Conservation (phyloP, 2,797 vertebrate genomes). For the Champsocephalus esox region DNA sequence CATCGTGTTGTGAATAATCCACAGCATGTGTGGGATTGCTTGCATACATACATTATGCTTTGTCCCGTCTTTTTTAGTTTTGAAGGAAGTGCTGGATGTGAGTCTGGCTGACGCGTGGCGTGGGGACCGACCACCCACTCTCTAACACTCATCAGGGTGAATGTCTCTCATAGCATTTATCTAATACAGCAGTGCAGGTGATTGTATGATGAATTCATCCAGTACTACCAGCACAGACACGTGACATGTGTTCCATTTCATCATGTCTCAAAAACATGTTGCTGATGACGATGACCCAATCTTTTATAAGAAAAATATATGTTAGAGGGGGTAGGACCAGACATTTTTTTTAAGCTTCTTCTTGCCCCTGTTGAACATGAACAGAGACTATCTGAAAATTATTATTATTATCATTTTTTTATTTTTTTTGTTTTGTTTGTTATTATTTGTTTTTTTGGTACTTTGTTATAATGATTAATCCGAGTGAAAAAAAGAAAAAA, state of each 20-base stretch:
- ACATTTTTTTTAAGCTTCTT: no score
- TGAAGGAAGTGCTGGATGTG: neutral
- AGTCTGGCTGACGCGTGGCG: slow-evolving; percentile 9
- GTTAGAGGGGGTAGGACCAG: no score
- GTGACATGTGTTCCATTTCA: slow-evolving; percentile 7
- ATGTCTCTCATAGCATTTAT: neutral
- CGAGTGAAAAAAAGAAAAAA: no score
- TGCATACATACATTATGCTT: neutral
- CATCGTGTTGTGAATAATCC: slow-evolving; percentile 15
- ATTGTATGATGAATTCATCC: slow-evolving; percentile 18
- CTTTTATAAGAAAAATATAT: no score
- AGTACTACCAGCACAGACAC: slow-evolving; percentile 1
- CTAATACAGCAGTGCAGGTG: neutral
- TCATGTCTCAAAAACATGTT: neutral
- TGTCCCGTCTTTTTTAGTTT: neutral
- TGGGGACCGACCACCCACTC: slow-evolving; percentile 28
- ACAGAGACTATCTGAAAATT: no score
- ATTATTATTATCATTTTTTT: no score
- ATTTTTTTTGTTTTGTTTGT: no score
- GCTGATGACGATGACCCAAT: no score
- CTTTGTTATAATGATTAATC: no score
- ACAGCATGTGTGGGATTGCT: slow-evolving; percentile 8
- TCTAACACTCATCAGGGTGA: neutral
- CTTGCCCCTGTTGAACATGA: no score
- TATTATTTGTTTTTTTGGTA: no score